These are phyloP conservation scores for Drosophila cardini DNA, from an alignment of 1,140 invertebrate genomes.

Conservation along the genomic window DNA sequence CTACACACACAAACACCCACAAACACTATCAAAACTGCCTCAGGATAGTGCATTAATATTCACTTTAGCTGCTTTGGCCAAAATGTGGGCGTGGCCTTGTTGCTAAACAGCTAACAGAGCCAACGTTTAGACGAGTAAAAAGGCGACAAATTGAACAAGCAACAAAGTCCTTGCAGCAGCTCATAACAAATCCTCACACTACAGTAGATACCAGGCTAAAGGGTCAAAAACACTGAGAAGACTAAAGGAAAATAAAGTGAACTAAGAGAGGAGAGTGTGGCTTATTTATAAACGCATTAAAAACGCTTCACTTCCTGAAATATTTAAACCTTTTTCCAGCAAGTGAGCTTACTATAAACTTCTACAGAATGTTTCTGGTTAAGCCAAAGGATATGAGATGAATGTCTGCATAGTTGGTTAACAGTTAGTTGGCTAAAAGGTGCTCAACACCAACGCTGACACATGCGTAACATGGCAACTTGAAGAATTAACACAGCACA, in stretches of 20 bases:
- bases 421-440: slow-evolving; percentile 1
- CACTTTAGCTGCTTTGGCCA: slow-evolving; percentile 48
- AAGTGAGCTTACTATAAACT: not conserved
- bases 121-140: slow-evolving; percentile 46
- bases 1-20: slow-evolving; percentile 18
- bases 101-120: slow-evolving; percentile 57
- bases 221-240: slow-evolving; percentile 69
- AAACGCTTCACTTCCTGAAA: slow-evolving; percentile 59
- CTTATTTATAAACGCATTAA: slow-evolving; percentile 75
- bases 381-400: slow-evolving; percentile 11
- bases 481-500: slow-evolving; percentile 55
- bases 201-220: slow-evolving; percentile 34
- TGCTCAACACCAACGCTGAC: not conserved
- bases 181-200: slow-evolving; percentile 64
- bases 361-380: not conserved
- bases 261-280: slow-evolving; percentile 28
- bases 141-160: slow-evolving; percentile 50
- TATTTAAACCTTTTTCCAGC: slow-evolving; percentile 31
- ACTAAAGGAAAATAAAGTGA: slow-evolving; percentile 14
- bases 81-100: slow-evolving; percentile 64
- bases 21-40: slow-evolving; percentile 62
- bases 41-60: slow-evolving; percentile 69
- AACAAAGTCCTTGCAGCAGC: slow-evolving; percentile 35
- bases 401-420: not conserved
- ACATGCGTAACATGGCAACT: slow-evolving; percentile 10